Evolutionary conservation across 2,797 vertebrate genomes (phyloP).

Genomic region (Heliangelus exortis): DNA sequence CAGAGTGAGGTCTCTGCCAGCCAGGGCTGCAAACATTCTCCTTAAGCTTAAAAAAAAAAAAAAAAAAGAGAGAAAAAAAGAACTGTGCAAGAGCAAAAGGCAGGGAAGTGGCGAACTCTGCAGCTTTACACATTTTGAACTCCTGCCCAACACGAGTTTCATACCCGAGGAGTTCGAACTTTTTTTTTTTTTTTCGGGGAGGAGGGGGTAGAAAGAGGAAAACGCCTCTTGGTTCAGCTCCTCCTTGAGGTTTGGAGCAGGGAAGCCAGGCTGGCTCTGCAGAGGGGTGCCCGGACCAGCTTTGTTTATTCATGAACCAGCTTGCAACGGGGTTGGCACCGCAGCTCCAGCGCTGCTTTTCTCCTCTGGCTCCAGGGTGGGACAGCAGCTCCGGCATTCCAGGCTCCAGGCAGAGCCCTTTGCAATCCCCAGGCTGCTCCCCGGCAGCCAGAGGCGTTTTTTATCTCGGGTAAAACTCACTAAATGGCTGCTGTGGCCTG

Average conservation of each 20-base stretch:
- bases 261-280: no score
- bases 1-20: neutral
- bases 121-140: rapidly evolving
- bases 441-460: neutral
- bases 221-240: neutral
- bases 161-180: neutral
- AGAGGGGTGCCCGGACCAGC: neutral
- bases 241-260: neutral
- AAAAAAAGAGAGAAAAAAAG: neutral
- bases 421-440: neutral
- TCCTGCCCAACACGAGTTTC: neutral
- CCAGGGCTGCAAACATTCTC: neutral
- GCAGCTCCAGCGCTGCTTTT: neutral
- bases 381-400: neutral
- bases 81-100: neutral
- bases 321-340: neutral
- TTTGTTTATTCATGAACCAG: neutral
- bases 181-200: neutral
- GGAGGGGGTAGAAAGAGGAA: neutral
- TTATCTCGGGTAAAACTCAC: neutral
- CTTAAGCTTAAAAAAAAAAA: neutral
- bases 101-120: rapidly evolving
- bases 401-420: neutral
- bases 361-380: neutral
- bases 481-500: no score